phyloP scores from a whole-genome alignment of 2,113 vertebrate genomes.

The Eonycteris spelaea region DNA sequence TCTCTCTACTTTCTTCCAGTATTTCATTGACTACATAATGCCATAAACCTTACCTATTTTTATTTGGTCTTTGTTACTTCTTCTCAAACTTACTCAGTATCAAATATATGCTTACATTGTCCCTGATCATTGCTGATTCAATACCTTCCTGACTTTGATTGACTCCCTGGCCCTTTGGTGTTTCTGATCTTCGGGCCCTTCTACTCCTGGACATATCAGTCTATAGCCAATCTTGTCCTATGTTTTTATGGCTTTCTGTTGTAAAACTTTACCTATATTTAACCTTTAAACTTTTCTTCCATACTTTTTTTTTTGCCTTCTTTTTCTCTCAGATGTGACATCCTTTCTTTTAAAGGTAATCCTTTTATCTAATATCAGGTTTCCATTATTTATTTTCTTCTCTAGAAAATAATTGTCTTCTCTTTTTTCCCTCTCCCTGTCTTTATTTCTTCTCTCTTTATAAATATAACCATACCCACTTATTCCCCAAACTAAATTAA shows the following conservation, averaged over 20 bases:
- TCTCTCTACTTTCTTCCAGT: background rate
- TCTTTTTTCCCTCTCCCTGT: background rate
- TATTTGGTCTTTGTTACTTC: background rate
- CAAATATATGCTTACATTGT: background rate
- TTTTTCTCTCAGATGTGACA: background rate
- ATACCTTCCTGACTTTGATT: background rate
- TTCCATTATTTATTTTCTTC: background rate
- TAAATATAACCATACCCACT: background rate
- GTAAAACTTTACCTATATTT: background rate
- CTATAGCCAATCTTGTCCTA: background rate
- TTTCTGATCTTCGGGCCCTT: background rate
- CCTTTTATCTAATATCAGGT: background rate
- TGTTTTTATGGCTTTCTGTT: background rate
- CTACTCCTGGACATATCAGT: background rate
- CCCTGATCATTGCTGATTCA: background rate
- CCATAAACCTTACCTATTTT: background rate
- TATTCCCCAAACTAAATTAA: background rate
- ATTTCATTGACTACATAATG: background rate
- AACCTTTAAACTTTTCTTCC: background rate
- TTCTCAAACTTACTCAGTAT: background rate
- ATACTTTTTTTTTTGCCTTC: background rate
- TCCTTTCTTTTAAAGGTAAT: background rate
- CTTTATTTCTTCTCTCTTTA: background rate
- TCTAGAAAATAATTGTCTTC: background rate
- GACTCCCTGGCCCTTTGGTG: background rate